Evolutionary conservation across 2,113 vertebrate genomes (phyloP).

Genomic region (Gracilinanus agilis): DNA sequence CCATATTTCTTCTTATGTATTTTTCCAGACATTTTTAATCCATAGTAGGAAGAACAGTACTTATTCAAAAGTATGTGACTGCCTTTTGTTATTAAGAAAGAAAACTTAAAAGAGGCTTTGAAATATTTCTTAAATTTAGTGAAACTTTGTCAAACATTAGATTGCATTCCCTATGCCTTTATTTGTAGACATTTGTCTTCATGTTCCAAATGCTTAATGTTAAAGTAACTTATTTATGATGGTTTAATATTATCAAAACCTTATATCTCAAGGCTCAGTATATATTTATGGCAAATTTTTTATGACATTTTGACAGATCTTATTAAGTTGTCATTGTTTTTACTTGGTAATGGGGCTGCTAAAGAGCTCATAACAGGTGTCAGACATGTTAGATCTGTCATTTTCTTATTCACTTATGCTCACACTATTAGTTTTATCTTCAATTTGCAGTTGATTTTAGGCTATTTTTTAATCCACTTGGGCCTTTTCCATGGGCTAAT

Average conservation of each 20-base stretch:
- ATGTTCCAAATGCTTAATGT: conserved; percentile 51
- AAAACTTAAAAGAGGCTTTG: conserved; percentile 53
- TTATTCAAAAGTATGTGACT: conserved; percentile 29
- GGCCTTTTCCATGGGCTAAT: conserved; percentile 21
- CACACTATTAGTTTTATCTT: conserved; percentile 32
- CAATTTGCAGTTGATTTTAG: conserved; percentile 20
- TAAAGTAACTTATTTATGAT: conserved; percentile 40
- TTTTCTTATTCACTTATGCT: conserved; percentile 19
- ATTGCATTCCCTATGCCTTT: conserved; percentile 22
- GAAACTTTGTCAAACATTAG: conserved; percentile 25
- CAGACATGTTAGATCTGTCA: neutral
- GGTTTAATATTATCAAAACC: conserved; percentile 36
- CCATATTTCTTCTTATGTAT: conserved; percentile 36
- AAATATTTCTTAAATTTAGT: conserved; percentile 39
- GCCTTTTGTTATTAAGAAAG: conserved; percentile 41
- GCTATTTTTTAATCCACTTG: conserved; percentile 54
- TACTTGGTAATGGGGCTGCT: conserved; percentile 9
- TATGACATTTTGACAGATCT: conserved; percentile 31
- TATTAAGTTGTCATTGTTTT: conserved; percentile 9
- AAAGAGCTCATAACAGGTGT: neutral
- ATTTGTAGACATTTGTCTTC: conserved; percentile 40
- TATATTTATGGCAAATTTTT: conserved; percentile 7
- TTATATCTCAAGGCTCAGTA: conserved; percentile 26
- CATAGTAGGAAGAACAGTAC: conserved; percentile 42
- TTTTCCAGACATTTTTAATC: conserved; percentile 53